These are phyloP conservation scores for Vanessa atalanta DNA, from an alignment of 1,140 invertebrate genomes.

Conservation along the genomic window DNA sequence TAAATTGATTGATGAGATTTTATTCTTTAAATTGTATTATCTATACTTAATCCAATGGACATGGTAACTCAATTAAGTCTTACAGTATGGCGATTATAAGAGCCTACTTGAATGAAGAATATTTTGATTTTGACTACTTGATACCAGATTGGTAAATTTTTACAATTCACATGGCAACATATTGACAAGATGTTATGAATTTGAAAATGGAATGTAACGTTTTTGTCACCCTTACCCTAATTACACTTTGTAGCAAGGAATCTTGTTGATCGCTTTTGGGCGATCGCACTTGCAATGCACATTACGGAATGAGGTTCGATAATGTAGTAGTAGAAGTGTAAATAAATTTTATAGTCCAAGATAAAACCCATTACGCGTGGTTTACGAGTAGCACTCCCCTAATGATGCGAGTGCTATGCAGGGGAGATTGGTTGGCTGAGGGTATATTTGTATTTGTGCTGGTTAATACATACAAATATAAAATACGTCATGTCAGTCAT, in stretches of 20 bases:
- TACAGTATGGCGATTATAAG: too few relatives aligned
- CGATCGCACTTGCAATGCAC: slow-evolving; percentile 37
- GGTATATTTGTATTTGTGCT: slow-evolving; percentile 35
- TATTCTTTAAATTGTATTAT: too few relatives aligned
- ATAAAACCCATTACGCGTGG: slow-evolving; percentile 74
- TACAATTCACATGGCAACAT: too few relatives aligned
- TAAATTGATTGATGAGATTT: too few relatives aligned
- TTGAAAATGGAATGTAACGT: too few relatives aligned
- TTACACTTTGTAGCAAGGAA: slow-evolving; percentile 5
- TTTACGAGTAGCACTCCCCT: slow-evolving; percentile 73
- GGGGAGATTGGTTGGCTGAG: slow-evolving; percentile 44
- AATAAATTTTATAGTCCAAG: slow-evolving; percentile 77
- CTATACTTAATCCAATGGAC: too few relatives aligned
- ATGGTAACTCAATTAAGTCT: too few relatives aligned
- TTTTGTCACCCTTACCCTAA: not conserved
- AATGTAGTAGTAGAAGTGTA: slow-evolving; percentile 68
- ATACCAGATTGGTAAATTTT: too few relatives aligned
- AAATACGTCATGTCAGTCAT: slow-evolving; percentile 16
- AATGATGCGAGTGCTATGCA: slow-evolving; percentile 65
- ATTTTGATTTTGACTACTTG: too few relatives aligned
- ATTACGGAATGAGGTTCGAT: slow-evolving; percentile 61
- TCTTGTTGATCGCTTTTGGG: slow-evolving; percentile 25
- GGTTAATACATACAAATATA: slow-evolving; percentile 22
- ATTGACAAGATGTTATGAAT: too few relatives aligned
- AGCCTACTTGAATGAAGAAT: too few relatives aligned